Conservation (phyloP, 2,113 vertebrate species). For the Petaurus breviceps region DNA sequence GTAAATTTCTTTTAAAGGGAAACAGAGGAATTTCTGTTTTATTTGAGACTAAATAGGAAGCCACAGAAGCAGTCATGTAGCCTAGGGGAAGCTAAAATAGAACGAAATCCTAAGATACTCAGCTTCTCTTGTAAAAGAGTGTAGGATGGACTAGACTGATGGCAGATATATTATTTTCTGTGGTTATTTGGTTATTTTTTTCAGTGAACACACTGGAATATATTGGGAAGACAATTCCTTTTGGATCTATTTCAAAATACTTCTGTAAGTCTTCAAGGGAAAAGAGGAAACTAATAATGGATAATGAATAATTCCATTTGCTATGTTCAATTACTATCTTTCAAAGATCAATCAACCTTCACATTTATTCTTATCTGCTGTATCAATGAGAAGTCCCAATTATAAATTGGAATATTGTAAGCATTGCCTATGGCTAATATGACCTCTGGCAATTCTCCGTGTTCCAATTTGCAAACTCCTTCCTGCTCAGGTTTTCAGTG, state of each 20-base stretch:
- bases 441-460: neutral
- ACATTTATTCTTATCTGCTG: neutral
- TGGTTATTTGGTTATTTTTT: neutral
- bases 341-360: neutral
- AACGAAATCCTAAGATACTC: neutral
- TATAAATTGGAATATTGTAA: neutral
- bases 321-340: neutral
- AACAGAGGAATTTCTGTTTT: neutral
- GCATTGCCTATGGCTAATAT: neutral
- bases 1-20: neutral
- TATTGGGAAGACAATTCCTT: neutral
- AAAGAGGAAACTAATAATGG: conserved; percentile 1
- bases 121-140: neutral
- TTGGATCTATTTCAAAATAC: conserved; percentile 20
- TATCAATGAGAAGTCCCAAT: neutral
- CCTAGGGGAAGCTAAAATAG: neutral
- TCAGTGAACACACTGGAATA: neutral
- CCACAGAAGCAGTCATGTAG: neutral
- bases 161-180: neutral
- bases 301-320: conserved; percentile 7
- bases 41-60: neutral
- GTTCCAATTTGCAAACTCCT: neutral
- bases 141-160: neutral
- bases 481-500: neutral
- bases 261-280: neutral